Conservation (phyloP, 2,888 invertebrate species). For the Drosophila mettleri region DNA sequence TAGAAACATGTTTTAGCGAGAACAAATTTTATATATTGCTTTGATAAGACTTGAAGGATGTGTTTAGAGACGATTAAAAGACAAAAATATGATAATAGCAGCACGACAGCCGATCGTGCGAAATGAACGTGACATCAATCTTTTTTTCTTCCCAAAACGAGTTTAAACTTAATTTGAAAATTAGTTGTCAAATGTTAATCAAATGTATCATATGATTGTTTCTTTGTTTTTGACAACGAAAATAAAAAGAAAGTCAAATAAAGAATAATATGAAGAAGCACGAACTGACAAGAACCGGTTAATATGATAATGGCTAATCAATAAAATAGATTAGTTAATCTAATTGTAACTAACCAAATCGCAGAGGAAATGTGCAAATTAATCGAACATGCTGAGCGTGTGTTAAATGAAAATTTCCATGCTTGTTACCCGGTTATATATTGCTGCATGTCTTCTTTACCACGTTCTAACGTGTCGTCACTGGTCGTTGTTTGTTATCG, state of each 20-base stretch:
- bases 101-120: conserved; percentile 12
- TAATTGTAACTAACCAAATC: conserved; percentile 33
- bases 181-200: conserved; percentile 57
- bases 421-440: conserved; percentile 30
- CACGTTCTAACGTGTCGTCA: conserved; percentile 3
- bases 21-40: not conserved
- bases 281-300: conserved; percentile 34
- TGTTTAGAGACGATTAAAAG: not conserved
- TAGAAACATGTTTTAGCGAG: not conserved
- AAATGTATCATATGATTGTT: conserved; percentile 62
- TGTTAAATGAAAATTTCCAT: conserved; percentile 46
- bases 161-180: conserved; percentile 42
- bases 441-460: not conserved
- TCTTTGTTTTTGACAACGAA: conserved; percentile 7
- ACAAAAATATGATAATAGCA: conserved; percentile 1
- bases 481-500: conserved; percentile 18
- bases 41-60: not conserved
- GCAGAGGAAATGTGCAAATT: conserved; percentile 49
- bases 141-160: conserved; percentile 37
- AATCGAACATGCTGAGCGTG: conserved; percentile 55
- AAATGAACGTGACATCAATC: conserved; percentile 42
- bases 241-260: conserved; percentile 32
- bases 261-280: conserved; percentile 1
- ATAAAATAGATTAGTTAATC: conserved; percentile 51
- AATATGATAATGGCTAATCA: conserved; percentile 31